A percentile compares a stretch with the other conserved stretches of the same genome.
phyloP scores from a whole-genome alignment of 2,888 invertebrate genomes.

The Aethes cnicana region DNA sequence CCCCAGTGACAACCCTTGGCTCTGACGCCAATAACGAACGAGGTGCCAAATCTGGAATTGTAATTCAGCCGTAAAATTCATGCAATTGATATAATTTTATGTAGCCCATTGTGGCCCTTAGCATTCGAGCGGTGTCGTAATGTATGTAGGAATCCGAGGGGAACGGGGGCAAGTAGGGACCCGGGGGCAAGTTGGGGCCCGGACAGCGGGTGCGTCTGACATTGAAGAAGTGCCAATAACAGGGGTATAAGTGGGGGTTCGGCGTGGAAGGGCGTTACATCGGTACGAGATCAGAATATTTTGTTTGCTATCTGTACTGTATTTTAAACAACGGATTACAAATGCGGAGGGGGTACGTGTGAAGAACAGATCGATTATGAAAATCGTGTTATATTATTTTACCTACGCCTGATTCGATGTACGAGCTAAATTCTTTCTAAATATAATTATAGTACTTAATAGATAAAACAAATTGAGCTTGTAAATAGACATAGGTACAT shows the following conservation, averaged over 20 bases:
- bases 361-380: conserved; percentile 27
- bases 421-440: neutral
- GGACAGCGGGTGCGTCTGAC: conserved; percentile 77
- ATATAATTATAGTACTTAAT: too few relatives aligned
- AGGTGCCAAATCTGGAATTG: conserved; percentile 70
- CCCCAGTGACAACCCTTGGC: conserved; percentile 18
- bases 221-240: conserved; percentile 84
- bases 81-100: conserved; percentile 79
- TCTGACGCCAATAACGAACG: conserved; percentile 43
- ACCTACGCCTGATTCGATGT: neutral
- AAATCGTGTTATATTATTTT: conserved; percentile 18
- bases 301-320: conserved; percentile 63
- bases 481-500: too few relatives aligned
- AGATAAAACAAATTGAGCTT: too few relatives aligned
- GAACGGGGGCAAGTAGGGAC: conserved; percentile 36
- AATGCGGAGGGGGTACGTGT: conserved; percentile 62
- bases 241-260: conserved; percentile 81
- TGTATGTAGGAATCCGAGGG: conserved; percentile 66
- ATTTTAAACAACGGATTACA: conserved; percentile 79
- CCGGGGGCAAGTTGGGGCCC: conserved; percentile 23
- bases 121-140: conserved; percentile 75
- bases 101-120: conserved; percentile 60
- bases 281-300: conserved; percentile 81
- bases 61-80: conserved; percentile 73
- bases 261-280: conserved; percentile 75